Evolutionary conservation across 1,140 invertebrate species (phyloP), one percentile per base, ranked within the genome.

Genomic region (Pseudomyrmex dendroicus): DNA sequence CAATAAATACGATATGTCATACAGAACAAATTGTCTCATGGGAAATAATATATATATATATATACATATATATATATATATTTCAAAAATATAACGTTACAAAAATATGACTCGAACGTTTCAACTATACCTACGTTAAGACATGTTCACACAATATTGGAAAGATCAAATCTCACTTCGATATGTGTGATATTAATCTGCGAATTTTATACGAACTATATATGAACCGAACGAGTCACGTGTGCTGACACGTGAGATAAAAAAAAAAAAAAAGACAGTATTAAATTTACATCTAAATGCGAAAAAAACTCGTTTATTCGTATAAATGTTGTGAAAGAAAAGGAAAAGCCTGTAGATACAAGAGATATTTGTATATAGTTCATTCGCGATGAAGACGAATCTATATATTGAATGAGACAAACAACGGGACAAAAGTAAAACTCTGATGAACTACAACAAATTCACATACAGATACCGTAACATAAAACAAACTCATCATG

Each of bases 401-500:
- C 57, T 82, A 73, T 44, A 54, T 84, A 35, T 35, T 35, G 35
- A 35, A 35, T 7, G 35, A 7, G 35, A 7, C 57, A 48, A 44
- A 35, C 13, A 54, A 54, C 15, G 10, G 46, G n/a, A 46, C 8
- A n/a, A 56, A 64, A 50, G 54, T 46, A 35, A 46, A 17, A 74
- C 35, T 35, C 35, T 35, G 17, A 72, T 62, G 17, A 9, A 68
- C 61, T 67, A 82, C 82, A 64, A 62, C 62, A n/a, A 86, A n/a
- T 52, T 67, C 3, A 13, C 13, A 52, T 86, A 86, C 78, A 89
- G 88, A 89, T 15, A 77, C 80, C 84, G 72, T 86, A 76, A 89
- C 82, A 73, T 87, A 76, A 20, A 9, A 87, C 68, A 73, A 50
- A 59, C 63, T 89, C 86, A 48, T 73, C 73, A 44, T 46, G 72